Percentiles rank a stretch among this genome's conserved stretches.
These are phyloP conservation scores for Abrostola tripartita DNA, from an alignment of 2,888 invertebrate species.

Conservation along the genomic window DNA sequence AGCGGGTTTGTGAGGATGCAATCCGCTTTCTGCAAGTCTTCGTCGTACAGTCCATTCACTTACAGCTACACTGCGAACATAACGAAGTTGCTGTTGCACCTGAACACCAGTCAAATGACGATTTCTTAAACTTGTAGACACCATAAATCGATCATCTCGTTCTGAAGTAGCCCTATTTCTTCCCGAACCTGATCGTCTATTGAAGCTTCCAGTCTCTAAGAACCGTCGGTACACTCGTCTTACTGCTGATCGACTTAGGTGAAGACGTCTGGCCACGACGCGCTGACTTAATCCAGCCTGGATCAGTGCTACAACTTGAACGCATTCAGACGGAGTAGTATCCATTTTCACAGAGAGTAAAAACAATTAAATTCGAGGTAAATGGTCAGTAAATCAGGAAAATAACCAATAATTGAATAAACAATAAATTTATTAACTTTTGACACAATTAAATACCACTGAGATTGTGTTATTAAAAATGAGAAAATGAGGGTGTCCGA, in stretches of 20 bases:
- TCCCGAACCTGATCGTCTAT: conserved; percentile 1
- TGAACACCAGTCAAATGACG: conserved; percentile 13
- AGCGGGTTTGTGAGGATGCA: conserved; percentile 5
- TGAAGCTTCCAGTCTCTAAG: conserved; percentile 4
- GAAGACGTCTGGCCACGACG: conserved; percentile 10
- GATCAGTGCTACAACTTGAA: conserved; percentile 17
- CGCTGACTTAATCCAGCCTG: conserved; percentile 8
- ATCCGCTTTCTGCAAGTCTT: conserved; percentile 12
- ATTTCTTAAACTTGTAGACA: neutral
- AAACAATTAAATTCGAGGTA: no score
- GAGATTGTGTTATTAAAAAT: no score
- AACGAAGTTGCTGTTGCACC: conserved; percentile 26
- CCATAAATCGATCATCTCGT: conserved; percentile 4
- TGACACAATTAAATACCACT: no score
- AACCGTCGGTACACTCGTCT: conserved; percentile 8
- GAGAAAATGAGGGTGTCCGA: no score
- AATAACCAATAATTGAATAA: no score
- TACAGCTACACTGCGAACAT: neutral
- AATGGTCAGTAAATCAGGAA: no score
- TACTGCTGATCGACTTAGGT: neutral
- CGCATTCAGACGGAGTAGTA: conserved; percentile 16
- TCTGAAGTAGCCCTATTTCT: conserved; percentile 6
- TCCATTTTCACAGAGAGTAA: no score
- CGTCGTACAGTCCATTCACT: conserved; percentile 11
- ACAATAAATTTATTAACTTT: no score